Conservation (phyloP, 2,888 invertebrate genomes). For the Apotomis turbidana region DNA sequence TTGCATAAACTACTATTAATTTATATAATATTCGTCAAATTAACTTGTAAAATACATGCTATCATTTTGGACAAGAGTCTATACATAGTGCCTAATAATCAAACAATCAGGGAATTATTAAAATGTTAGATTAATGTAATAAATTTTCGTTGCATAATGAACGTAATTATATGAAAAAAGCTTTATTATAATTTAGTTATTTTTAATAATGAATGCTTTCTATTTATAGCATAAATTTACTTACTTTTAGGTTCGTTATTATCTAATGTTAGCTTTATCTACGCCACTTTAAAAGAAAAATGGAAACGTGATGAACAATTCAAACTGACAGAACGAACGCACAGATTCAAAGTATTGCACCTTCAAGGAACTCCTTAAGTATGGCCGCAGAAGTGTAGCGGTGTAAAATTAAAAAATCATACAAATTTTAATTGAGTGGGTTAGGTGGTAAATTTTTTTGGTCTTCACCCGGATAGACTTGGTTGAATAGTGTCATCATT, state of each 20-base stretch:
- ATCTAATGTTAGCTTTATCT: neutral
- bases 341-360: no score
- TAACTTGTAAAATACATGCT: slow-evolving; percentile 1
- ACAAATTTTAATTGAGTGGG: no score
- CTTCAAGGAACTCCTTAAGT: no score
- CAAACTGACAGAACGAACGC: neutral
- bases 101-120: neutral
- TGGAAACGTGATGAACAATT: neutral
- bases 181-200: slow-evolving; percentile 28
- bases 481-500: no score
- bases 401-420: no score
- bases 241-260: no score
- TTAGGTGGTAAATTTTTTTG: no score
- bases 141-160: neutral
- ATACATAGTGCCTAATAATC: slow-evolving; percentile 4
- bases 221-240: slow-evolving; percentile 22
- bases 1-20: no score
- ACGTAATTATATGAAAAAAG: slow-evolving; percentile 15
- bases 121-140: neutral
- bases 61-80: slow-evolving; percentile 7
- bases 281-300: neutral
- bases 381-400: no score
- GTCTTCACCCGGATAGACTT: no score
- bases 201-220: slow-evolving; percentile 19
- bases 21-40: neutral